Base-by-base conservation (phyloP, 30 jellyfish, hydroid and myxozoan genomes). In the Sanderia malayensis region DNA sequence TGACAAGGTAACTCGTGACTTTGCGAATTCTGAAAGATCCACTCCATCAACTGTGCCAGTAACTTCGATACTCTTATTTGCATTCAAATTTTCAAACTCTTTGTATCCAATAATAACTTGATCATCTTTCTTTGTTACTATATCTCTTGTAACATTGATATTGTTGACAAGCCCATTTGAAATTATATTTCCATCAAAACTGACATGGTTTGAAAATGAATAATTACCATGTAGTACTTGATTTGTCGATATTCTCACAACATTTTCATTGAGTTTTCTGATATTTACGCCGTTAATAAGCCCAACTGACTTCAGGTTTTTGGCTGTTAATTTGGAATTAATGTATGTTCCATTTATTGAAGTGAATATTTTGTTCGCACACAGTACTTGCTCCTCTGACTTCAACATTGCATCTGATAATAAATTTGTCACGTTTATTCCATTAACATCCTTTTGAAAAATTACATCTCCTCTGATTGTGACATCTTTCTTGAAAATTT, bases 21-120 rank as follows among this genome's bases (percentile, higher is more conserved):
- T 29, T 0, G 94, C 94, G 25, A 90, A 80, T 52, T 82, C 86
- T 18, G 84, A 73, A 0, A 90, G 46, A 60, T 90, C 89, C 29
- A 90, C 91, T 21, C 97, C 97, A 45, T 90, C 97, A 58, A 90
- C 80, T 22, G 58, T 64, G 1, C 96, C 95, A 8, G 83, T 37
- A 0, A 90, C 55, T 15, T 70, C 25, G 31, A 90, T 46, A 46
- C 64, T 59, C 27, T 64, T 74, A 46, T 44, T 58, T 2, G 66
- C 82, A 23, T 26, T 62, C 29, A 83, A 67, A 57, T 90, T 63
- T 25, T 31, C 22, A 53, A 90, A 90, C 53, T 29, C 25, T 26
- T 76, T 70, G 29, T 17, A 2, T 0, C 94, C 87, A 2, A 79
- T 33, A 45, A 83, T 58, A 31, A 18, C n/a, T 58, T 90, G 95